Base-by-base conservation (phyloP, 2,888 invertebrate species). In the Periphyllus acericola region DNA sequence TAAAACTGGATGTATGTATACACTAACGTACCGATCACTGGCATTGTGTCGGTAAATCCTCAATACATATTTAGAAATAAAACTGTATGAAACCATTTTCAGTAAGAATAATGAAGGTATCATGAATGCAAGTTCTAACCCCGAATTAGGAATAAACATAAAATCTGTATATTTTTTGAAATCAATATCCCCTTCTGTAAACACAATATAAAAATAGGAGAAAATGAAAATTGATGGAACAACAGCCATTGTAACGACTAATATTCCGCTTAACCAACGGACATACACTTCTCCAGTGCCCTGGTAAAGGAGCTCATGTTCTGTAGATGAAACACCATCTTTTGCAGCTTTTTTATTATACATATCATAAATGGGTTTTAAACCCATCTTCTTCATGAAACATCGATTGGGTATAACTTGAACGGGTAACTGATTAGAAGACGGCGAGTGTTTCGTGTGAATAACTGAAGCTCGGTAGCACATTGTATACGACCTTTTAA, bases 1-100 rank as follows among this genome's bases (percentile, higher is more conserved):
- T 74, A 87, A 75, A 36, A 87, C 1, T 46, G 87, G 87, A 81
- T 87, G 74, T 40, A 87, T 81, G 29, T 40, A 87, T 9, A 87
- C 74, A 21, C 87, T 34, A 14, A 80, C 32, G 11, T 87, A 81
- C 32, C 81, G 80, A 66, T 17, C n/a, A 46, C 74, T 87, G 5
- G 29, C 34, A 21, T 81, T 81, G 19, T 87, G 87, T 34, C n/a
- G 40, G n/a, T 87, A 87, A 81, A 87, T 81, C 3, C 87, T 87
- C 8, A 87, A 60, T 6, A 87, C 87, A n/a, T 80, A 87, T 29
- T 87, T 87, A 3, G 87, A 87, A 87, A 87, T 75, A 75, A 87
- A 87, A 74, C 34, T 81, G 5, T 81, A 81, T 0, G 87, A 87
- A 19, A n/a, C 74, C 40, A 87, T 17, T 81, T 87, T 87, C 25